Conservation (phyloP, 2,888 invertebrate genomes). For the Drosophila paracracens region DNA sequence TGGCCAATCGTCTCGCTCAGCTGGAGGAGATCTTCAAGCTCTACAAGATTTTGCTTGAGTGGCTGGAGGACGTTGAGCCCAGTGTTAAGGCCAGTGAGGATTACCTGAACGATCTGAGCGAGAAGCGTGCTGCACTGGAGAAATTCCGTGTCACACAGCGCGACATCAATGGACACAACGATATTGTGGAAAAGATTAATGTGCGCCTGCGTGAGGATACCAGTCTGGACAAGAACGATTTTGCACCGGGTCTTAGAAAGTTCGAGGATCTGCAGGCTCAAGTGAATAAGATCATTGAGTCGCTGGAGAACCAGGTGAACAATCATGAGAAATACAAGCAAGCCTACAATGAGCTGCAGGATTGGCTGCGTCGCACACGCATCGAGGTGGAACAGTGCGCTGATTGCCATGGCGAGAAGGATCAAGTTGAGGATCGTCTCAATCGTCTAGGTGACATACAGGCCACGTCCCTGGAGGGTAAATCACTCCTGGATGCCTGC, state of each 20-base stretch:
- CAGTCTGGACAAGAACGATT: slow-evolving; percentile 89
- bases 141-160: slow-evolving; percentile 93
- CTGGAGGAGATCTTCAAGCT: slow-evolving; percentile 95
- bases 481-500: slow-evolving; percentile 90
- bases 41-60: slow-evolving; percentile 92
- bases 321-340: slow-evolving; percentile 95
- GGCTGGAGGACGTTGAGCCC: slow-evolving; percentile 95
- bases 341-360: slow-evolving; percentile 92
- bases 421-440: slow-evolving; percentile 91
- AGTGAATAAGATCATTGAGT: slow-evolving; percentile 89
- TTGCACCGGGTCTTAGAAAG: slow-evolving; percentile 89
- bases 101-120: slow-evolving; percentile 93
- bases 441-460: slow-evolving; percentile 90
- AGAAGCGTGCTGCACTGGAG: slow-evolving; percentile 95
- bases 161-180: slow-evolving; percentile 92
- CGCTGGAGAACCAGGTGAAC: slow-evolving; percentile 92
- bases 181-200: slow-evolving; percentile 91
- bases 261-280: slow-evolving; percentile 90
- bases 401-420: slow-evolving; percentile 95
- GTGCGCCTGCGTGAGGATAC: slow-evolving; percentile 90
- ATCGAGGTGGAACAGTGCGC: slow-evolving; percentile 93
- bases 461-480: slow-evolving; percentile 89
- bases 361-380: slow-evolving; percentile 93
- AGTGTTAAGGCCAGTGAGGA: slow-evolving; percentile 91
- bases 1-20: slow-evolving; percentile 91